Conservation (phyloP, 2,888 invertebrate species). For the Eilema caniola region DNA sequence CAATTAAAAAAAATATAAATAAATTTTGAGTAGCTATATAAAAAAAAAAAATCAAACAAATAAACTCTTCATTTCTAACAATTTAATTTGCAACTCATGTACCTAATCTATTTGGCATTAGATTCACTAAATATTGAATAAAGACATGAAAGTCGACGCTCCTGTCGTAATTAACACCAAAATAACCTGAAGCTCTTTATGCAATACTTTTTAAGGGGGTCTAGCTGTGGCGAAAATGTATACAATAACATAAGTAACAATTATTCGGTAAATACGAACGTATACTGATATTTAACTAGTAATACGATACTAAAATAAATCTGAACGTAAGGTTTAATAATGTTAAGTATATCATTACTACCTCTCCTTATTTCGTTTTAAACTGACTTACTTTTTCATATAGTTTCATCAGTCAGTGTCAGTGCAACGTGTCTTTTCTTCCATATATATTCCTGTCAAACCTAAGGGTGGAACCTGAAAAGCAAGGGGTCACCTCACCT, state of each 20-base stretch:
- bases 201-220: neutral
- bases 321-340: neutral
- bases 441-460: no score
- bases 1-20: no score
- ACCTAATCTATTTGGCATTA: neutral
- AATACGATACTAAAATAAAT: conserved; percentile 12
- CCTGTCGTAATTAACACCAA: neutral
- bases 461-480: no score
- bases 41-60: no score
- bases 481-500: no score
- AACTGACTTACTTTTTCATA: neutral
- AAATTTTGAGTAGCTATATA: no score
- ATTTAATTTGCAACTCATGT: neutral
- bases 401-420: no score
- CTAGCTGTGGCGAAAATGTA: neutral
- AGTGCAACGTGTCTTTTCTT: no score
- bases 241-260: conserved; percentile 11
- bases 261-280: conserved; percentile 7
- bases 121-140: neutral
- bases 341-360: neutral
- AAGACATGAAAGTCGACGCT: neutral
- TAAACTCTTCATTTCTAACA: no score
- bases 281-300: conserved; percentile 18
- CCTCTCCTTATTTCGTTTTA: neutral
- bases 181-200: neutral